Percentiles rank a stretch among this genome's conserved stretches.
Conservation (phyloP, 2,113 vertebrate species). For the Pelvicachromis taeniatus region DNA sequence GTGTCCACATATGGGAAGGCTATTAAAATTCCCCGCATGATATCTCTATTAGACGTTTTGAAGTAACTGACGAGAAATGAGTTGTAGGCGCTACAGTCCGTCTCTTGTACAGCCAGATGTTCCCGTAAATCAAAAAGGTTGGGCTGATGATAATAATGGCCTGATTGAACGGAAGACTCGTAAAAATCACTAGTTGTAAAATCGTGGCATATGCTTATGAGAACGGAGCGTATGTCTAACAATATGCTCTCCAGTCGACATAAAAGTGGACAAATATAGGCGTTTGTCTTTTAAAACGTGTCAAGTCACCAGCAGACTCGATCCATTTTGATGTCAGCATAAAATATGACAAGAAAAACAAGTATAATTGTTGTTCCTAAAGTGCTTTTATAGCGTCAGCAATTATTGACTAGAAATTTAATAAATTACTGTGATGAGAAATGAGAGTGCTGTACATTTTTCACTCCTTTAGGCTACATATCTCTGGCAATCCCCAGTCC, state of each 20-base stretch:
- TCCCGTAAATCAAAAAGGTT: slow-evolving; percentile 61
- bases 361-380: background rate
- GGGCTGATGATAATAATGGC: slow-evolving; percentile 67
- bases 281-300: background rate
- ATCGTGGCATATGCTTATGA: slow-evolving; percentile 52
- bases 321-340: background rate
- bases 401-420: background rate
- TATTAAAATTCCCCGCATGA: slow-evolving; percentile 31
- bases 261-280: slow-evolving; percentile 35
- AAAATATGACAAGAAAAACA: background rate
- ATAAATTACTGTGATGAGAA: background rate
- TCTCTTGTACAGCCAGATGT: slow-evolving; percentile 59
- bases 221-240: slow-evolving; percentile 57
- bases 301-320: background rate
- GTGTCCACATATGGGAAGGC: slow-evolving; percentile 44
- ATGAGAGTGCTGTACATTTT: background rate
- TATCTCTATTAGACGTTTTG: slow-evolving; percentile 48
- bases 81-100: slow-evolving; percentile 6
- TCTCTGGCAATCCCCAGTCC: background rate
- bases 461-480: background rate
- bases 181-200: slow-evolving; percentile 53
- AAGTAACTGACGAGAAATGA: slow-evolving; percentile 56
- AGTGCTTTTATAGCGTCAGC: background rate
- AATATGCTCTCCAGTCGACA: slow-evolving; percentile 54
- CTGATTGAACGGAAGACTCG: slow-evolving; percentile 58